These are phyloP conservation scores for Hirtodrosophila histrioides DNA, from an alignment of 2,888 invertebrate species.

Conservation along the genomic window DNA sequence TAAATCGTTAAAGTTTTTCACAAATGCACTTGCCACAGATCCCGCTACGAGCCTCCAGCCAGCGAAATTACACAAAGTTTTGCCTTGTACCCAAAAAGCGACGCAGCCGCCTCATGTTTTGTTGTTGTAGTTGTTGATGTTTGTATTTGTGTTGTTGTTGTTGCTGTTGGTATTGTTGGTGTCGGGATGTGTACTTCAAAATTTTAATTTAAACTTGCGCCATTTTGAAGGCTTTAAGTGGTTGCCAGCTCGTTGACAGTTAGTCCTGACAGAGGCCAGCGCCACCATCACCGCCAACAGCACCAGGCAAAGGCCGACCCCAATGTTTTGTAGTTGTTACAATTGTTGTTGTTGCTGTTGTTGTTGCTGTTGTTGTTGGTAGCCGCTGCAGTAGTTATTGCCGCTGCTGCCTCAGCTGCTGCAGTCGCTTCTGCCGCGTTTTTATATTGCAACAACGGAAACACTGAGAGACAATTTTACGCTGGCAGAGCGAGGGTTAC, in stretches of 20 bases:
- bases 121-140: slow-evolving; percentile 37
- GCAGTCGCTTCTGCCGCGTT: slow-evolving; percentile 38
- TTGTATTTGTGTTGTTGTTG: slow-evolving; percentile 25
- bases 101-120: slow-evolving; percentile 56
- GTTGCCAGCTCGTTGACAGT: slow-evolving; percentile 81
- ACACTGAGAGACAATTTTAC: slow-evolving; percentile 54
- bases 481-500: slow-evolving; percentile 47
- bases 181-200: slow-evolving; percentile 74
- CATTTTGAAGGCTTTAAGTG: slow-evolving; percentile 81
- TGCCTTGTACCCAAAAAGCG: slow-evolving; percentile 65
- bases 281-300: background rate
- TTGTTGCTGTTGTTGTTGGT: slow-evolving; percentile 29
- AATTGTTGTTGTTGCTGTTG: slow-evolving; percentile 18
- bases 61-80: slow-evolving; percentile 77
- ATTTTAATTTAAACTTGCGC: slow-evolving; percentile 81
- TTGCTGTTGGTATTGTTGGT: slow-evolving; percentile 48
- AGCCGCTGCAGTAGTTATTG: slow-evolving; percentile 71
- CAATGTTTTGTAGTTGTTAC: slow-evolving; percentile 15
- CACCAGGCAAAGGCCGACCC: slow-evolving; percentile 26
- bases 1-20: slow-evolving; percentile 82
- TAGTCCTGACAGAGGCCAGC: slow-evolving; percentile 65
- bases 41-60: slow-evolving; percentile 36
- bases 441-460: slow-evolving; percentile 65
- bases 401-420: slow-evolving; percentile 32
- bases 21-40: slow-evolving; percentile 75